phyloP scores from a whole-genome alignment of 2,797 vertebrate species.

The Crocidura indochinensis region DNA sequence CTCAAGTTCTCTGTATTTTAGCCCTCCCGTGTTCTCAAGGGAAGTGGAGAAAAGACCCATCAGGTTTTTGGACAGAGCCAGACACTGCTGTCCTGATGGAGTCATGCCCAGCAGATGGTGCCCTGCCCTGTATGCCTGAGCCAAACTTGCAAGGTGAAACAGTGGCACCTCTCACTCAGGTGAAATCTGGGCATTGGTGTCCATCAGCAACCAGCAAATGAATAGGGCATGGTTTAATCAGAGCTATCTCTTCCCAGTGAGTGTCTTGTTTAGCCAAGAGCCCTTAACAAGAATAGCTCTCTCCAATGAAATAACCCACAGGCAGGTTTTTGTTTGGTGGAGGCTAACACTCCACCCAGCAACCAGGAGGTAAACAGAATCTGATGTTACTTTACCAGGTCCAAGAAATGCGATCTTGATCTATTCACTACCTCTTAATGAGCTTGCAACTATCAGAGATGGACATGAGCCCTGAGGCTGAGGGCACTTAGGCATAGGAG shows the following conservation, averaged over 20 bases:
- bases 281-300: slow-evolving; percentile 53
- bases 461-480: not conserved
- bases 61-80: not conserved
- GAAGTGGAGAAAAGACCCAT: not conserved
- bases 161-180: not conserved
- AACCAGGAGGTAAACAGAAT: slow-evolving; percentile 73
- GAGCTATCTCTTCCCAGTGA: not conserved
- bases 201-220: slow-evolving; percentile 61
- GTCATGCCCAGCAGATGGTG: not conserved
- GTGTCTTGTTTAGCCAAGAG: not conserved
- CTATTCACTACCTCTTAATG: slow-evolving; percentile 53
- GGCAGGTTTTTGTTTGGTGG: slow-evolving; percentile 9
- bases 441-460: not conserved
- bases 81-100: not conserved
- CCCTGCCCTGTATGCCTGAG: not conserved
- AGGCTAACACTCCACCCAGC: slow-evolving; percentile 43
- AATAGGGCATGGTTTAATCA: not conserved
- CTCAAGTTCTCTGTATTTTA: not conserved
- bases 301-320: slow-evolving; percentile 71
- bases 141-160: not conserved
- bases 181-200: not conserved
- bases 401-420: slow-evolving; percentile 58
- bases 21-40: not conserved
- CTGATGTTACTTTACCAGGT: not conserved
- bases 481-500: not conserved